These are phyloP conservation scores for Leucozona laternaria DNA, from an alignment of 2,888 invertebrate genomes.

Conservation along the genomic window DNA sequence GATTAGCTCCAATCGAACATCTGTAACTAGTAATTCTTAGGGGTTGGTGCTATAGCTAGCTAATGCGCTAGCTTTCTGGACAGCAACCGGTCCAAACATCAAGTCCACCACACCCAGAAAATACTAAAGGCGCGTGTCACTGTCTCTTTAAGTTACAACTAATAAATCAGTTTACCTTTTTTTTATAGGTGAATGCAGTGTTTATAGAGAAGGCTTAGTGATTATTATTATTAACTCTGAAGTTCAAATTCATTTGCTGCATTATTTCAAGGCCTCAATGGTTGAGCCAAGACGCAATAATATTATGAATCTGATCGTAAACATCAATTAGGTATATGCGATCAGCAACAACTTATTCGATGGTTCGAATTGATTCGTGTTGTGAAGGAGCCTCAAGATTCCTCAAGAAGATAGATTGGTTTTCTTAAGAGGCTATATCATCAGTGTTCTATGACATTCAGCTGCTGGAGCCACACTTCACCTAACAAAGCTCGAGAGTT, in stretches of 20 bases:
- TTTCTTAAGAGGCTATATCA: slow-evolving; percentile 13
- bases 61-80: slow-evolving; percentile 1
- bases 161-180: slow-evolving; percentile 32
- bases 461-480: not conserved
- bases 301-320: slow-evolving; percentile 34
- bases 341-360: slow-evolving; percentile 32
- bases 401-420: not conserved
- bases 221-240: not conserved
- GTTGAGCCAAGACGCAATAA: not conserved
- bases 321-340: slow-evolving; percentile 37
- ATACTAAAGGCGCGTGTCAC: slow-evolving; percentile 24
- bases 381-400: slow-evolving; percentile 20
- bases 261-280: slow-evolving; percentile 7
- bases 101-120: slow-evolving; percentile 31
- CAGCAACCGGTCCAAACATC: slow-evolving; percentile 34
- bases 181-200: not conserved
- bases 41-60: slow-evolving; percentile 7
- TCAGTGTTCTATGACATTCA: slow-evolving; percentile 30
- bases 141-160: slow-evolving; percentile 34
- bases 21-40: slow-evolving; percentile 18
- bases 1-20: slow-evolving; percentile 39
- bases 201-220: not conserved
- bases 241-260: slow-evolving; percentile 20
- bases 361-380: slow-evolving; percentile 25
- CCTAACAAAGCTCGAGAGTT: not conserved